Percentiles rank a stretch among this genome's conserved stretches.
phyloP scores from a whole-genome alignment of 1,140 invertebrate species.

The Telenomus remus region DNA sequence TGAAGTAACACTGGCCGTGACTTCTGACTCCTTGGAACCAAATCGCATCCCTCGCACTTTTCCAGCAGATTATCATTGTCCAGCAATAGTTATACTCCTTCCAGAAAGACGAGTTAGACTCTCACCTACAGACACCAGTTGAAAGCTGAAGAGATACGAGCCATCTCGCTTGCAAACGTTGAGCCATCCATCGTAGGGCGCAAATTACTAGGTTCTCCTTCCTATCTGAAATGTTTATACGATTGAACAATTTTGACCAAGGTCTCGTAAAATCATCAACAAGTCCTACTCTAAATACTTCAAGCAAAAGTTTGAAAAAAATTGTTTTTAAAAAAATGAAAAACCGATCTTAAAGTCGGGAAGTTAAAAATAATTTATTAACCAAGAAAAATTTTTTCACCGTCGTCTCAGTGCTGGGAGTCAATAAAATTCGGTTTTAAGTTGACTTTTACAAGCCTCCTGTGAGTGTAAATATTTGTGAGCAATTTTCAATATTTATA shows the following conservation, averaged over 20 bases:
- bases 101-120: conserved; percentile 2
- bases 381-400: background rate
- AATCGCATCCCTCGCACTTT: no score
- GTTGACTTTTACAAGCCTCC: conserved; percentile 32
- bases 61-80: conserved; percentile 2
- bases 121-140: conserved; percentile 9
- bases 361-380: no score
- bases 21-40: no score
- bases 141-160: conserved; percentile 20
- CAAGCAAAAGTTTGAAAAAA: no score
- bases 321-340: no score
- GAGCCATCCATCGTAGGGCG: conserved; percentile 27
- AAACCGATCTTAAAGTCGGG: no score
- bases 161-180: conserved; percentile 17
- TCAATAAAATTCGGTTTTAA: conserved; percentile 31
- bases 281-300: no score
- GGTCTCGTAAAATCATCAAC: background rate
- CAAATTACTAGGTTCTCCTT: conserved; percentile 29
- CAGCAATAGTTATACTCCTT: conserved; percentile 1
- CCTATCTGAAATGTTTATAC: conserved; percentile 14
- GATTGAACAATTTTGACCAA: conserved; percentile 14
- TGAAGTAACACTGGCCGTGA: no score
- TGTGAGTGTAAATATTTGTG: conserved; percentile 11
- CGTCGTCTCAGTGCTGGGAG: background rate
- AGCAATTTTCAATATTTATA: conserved; percentile 38